Conservation (phyloP, 2,113 vertebrate genomes). For the Stictonetta naevosa region DNA sequence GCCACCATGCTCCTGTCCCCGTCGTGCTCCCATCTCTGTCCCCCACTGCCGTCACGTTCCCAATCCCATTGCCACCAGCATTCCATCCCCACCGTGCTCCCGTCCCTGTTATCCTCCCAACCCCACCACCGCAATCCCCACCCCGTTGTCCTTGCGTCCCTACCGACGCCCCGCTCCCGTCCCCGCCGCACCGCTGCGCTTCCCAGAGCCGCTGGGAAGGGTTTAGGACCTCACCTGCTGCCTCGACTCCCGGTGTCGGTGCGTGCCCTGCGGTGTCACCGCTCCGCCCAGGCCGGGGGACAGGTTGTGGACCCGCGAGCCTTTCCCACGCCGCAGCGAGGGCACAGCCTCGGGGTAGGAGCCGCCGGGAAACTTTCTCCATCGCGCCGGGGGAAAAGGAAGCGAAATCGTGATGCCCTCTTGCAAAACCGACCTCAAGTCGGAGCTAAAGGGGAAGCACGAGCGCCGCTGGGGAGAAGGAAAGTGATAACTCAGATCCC, state of each 20-base stretch:
- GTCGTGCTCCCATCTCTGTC: not conserved
- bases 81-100: fast-evolving
- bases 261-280: not conserved
- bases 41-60: too few relatives aligned
- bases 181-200: too few relatives aligned
- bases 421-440: fast-evolving
- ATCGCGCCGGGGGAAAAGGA: not conserved
- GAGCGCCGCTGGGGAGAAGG: not conserved
- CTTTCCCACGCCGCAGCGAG: fast-evolving
- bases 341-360: not conserved
- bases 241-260: too few relatives aligned
- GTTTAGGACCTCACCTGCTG: not conserved
- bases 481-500: not conserved
- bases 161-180: too few relatives aligned
- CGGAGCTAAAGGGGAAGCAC: fast-evolving
- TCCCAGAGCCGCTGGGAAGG: too few relatives aligned
- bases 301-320: fast-evolving
- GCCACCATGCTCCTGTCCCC: not conserved
- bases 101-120: not conserved
- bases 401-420: not conserved
- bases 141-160: not conserved
- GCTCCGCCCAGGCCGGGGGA: fast-evolving
- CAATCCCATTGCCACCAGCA: not conserved
- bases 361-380: not conserved
- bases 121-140: not conserved